Percentiles rank a stretch among this genome's conserved stretches.
phyloP scores from a whole-genome alignment of 2,113 vertebrate genomes.

The Lepus americanus region DNA sequence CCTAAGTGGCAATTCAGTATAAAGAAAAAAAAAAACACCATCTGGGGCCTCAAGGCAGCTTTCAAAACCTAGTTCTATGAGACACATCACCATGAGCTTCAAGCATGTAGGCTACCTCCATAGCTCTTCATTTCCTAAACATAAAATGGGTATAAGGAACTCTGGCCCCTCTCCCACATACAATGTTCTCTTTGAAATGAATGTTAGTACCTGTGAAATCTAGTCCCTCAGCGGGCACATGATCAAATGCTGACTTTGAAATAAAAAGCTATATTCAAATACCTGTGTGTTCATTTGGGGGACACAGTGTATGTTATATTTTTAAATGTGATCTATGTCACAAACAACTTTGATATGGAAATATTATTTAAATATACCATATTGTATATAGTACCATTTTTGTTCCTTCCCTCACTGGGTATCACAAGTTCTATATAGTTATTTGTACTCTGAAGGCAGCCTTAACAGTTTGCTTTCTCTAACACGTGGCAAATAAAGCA shows the following conservation, averaged over 20 bases:
- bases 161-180: neutral
- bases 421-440: slow-evolving; percentile 42
- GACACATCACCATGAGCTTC: neutral
- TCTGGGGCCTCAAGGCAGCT: neutral
- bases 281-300: neutral
- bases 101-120: neutral
- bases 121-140: neutral
- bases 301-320: neutral
- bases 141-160: neutral
- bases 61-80: neutral
- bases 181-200: neutral
- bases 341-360: neutral
- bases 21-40: neutral
- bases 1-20: neutral
- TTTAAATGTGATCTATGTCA: neutral
- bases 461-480: slow-evolving; percentile 33
- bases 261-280: neutral
- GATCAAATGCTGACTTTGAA: neutral
- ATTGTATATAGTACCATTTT: neutral
- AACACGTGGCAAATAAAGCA: neutral
- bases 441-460: slow-evolving; percentile 27
- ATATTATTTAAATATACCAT: slow-evolving; percentile 39
- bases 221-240: neutral
- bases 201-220: slow-evolving; percentile 26
- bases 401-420: neutral